Percentiles rank a stretch among this genome's conserved stretches.
These are phyloP conservation scores for Hydrotaea cyrtoneurina DNA, from an alignment of 2,888 invertebrate genomes.

Conservation along the genomic window DNA sequence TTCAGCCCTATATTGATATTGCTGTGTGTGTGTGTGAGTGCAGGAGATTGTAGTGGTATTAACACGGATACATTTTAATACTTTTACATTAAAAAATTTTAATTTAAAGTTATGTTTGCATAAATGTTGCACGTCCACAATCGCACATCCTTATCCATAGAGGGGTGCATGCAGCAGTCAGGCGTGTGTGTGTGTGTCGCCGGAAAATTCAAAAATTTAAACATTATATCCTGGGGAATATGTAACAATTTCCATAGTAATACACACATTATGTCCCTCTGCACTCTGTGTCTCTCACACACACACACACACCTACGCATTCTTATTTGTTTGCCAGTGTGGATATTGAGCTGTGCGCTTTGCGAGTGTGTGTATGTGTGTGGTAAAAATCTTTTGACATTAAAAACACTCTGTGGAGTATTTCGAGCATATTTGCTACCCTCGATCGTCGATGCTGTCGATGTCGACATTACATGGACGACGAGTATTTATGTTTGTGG, in stretches of 20 bases:
- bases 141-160: background rate
- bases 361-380: conserved; percentile 25
- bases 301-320: conserved; percentile 2
- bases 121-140: conserved; percentile 30
- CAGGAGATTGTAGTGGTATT: conserved; percentile 30
- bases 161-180: conserved; percentile 13
- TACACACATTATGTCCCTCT: conserved; percentile 37
- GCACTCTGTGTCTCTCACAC: conserved; percentile 29
- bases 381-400: conserved; percentile 50
- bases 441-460: background rate
- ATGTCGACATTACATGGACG: conserved; percentile 48
- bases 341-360: conserved; percentile 17
- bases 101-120: conserved; percentile 66
- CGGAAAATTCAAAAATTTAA: conserved; percentile 54
- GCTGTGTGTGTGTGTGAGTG: background rate
- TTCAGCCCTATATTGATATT: conserved; percentile 47
- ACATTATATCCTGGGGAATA: conserved; percentile 52
- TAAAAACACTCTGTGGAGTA: conserved; percentile 49
- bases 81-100: conserved; percentile 63
- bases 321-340: background rate
- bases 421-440: conserved; percentile 9
- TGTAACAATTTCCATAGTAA: conserved; percentile 63
- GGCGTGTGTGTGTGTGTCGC: background rate
- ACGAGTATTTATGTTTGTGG: conserved; percentile 66
- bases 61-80: conserved; percentile 65